These are phyloP conservation scores for Chirona hameri DNA, from an alignment of 2,888 invertebrate species.

Conservation along the genomic window DNA sequence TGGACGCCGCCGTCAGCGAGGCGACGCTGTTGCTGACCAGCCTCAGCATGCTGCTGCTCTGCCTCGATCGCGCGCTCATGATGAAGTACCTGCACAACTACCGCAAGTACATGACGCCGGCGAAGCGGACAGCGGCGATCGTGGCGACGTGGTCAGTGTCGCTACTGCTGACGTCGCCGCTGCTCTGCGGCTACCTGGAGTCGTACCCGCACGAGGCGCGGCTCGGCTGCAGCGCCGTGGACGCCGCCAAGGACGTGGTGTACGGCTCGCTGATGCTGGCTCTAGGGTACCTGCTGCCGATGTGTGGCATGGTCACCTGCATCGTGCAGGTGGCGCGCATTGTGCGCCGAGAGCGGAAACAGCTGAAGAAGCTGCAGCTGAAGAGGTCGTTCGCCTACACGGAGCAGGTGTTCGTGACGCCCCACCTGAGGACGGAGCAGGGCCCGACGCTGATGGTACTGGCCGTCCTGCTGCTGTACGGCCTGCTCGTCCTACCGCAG, in stretches of 20 bases:
- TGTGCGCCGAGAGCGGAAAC: conserved; percentile 38
- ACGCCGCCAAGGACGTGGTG: conserved; percentile 40
- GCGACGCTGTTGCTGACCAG: conserved; percentile 40
- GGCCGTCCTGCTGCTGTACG: conserved; percentile 33
- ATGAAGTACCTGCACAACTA: conserved; percentile 39
- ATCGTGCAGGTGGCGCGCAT: conserved; percentile 35
- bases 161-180: conserved; percentile 39
- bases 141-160: conserved; percentile 40
- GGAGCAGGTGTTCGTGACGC: conserved; percentile 7
- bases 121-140: conserved; percentile 38
- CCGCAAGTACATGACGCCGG: conserved; percentile 32
- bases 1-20: conserved; percentile 41
- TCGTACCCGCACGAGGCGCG: conserved; percentile 40
- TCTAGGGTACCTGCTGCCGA: conserved; percentile 40
- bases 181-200: conserved; percentile 39
- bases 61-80: conserved; percentile 40
- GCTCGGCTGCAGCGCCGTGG: conserved; percentile 41
- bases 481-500: conserved; percentile 34
- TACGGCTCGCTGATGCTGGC: conserved; percentile 39
- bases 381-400: conserved; percentile 37
- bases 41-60: conserved; percentile 39
- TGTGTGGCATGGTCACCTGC: conserved; percentile 38
- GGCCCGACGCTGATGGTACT: conserved; percentile 33
- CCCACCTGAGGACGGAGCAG: conserved; percentile 33
- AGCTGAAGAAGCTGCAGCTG: conserved; percentile 39